Conservation (phyloP, 2,113 vertebrate species). For the Gavialis gangeticus region DNA sequence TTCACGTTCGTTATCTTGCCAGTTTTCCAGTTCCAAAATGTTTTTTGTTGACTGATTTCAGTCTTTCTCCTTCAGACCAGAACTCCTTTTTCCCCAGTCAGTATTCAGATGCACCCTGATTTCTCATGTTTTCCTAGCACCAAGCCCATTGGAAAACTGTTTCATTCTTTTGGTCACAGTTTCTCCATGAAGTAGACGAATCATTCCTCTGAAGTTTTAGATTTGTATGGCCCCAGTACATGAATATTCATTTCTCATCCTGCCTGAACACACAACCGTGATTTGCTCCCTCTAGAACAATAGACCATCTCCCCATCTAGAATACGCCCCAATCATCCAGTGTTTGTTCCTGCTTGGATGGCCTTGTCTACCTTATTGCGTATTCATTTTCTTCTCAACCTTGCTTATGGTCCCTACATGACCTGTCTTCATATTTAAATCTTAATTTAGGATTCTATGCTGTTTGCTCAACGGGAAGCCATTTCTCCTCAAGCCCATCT, state of each 20-base stretch:
- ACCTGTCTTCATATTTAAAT: not conserved
- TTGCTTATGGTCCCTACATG: not conserved
- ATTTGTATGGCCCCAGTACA: not conserved
- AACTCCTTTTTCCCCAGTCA: not conserved
- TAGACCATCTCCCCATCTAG: not conserved
- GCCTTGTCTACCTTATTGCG: not conserved
- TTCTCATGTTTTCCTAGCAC: not conserved
- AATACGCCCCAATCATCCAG: not conserved
- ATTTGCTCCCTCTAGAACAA: not conserved
- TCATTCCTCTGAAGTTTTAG: not conserved
- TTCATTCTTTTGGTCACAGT: accelerated
- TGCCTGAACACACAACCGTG: not conserved
- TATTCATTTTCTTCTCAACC: not conserved
- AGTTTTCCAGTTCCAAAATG: not conserved
- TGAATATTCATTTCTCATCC: not conserved
- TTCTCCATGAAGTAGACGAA: not conserved
- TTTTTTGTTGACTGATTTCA: not conserved
- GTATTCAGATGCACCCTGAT: too few relatives aligned
- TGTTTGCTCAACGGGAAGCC: not conserved
- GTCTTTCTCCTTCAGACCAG: not conserved
- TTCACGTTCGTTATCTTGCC: not conserved
- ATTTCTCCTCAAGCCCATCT: not conserved
- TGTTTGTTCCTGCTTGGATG: not conserved
- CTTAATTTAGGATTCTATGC: not conserved
- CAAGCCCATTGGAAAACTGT: not conserved